A percentile compares a stretch with the other conserved stretches of the same genome.
Conservation (phyloP, 2,797 vertebrate species). For the Yasuhikotakia modesta region DNA sequence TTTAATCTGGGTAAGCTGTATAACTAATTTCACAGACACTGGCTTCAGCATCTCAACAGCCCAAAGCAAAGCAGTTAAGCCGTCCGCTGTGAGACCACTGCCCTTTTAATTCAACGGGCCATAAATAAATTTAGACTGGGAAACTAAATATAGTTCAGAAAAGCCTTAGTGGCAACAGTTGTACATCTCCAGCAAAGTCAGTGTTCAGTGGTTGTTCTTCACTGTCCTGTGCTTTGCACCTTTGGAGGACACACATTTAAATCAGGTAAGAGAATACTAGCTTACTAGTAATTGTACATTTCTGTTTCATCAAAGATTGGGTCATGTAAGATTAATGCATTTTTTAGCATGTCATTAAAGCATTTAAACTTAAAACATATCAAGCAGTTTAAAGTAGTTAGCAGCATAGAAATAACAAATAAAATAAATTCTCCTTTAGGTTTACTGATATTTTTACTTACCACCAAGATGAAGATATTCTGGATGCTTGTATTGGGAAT, state of each 20-base stretch:
- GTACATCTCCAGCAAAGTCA: constrained; percentile 62
- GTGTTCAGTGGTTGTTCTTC: constrained; percentile 35
- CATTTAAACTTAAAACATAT: not conserved
- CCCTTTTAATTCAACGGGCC: constrained; percentile 49
- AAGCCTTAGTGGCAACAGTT: constrained; percentile 64
- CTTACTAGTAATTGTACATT: not conserved
- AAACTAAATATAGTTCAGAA: constrained; percentile 70
- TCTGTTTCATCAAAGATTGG: not conserved
- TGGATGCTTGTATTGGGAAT: constrained; percentile 44
- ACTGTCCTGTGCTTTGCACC: constrained; percentile 43
- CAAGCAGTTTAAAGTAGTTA: not conserved
- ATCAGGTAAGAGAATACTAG: constrained; percentile 33
- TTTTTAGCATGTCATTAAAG: not conserved
- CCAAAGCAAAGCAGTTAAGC: not conserved
- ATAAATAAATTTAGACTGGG: constrained; percentile 67
- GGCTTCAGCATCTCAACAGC: not conserved
- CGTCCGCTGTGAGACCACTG: constrained; percentile 23
- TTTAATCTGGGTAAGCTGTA: not conserved
- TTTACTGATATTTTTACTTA: not conserved
- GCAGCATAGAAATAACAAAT: not conserved
- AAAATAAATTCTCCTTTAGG: not conserved
- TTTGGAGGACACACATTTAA: not conserved
- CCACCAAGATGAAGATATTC: constrained; percentile 24
- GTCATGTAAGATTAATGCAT: not conserved
- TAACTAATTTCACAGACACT: not conserved